These are phyloP conservation scores for Parnassius mnemosyne DNA, from an alignment of 2,888 invertebrate genomes.

Conservation along the genomic window DNA sequence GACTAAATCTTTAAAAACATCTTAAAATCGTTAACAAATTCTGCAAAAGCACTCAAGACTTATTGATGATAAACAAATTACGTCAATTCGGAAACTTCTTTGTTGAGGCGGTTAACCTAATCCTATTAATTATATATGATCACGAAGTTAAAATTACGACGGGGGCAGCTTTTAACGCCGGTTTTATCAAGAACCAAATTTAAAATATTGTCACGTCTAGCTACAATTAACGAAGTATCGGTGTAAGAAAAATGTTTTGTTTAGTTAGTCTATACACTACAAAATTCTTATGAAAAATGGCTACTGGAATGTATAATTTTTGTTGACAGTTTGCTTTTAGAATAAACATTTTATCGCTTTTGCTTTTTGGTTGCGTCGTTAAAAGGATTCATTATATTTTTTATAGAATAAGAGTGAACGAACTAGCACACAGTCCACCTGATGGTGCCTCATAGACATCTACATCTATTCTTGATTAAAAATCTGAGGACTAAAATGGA, in stretches of 20 bases:
- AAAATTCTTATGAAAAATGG: too few species aligned
- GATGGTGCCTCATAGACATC: too few species aligned
- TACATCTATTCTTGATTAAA: too few species aligned
- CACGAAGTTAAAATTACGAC: constrained; percentile 25
- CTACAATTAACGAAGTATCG: constrained; percentile 2
- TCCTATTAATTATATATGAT: constrained; percentile 26
- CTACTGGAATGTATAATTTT: too few species aligned
- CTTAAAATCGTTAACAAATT: constrained; percentile 6
- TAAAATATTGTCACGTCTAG: constrained; percentile 10
- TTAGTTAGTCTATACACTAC: background rate
- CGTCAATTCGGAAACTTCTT: constrained; percentile 18
- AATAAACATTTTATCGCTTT: too few species aligned
- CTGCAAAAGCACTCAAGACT: constrained; percentile 11
- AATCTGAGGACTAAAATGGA: too few species aligned
- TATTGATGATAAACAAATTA: constrained; percentile 28
- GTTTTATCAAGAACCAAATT: constrained; percentile 10
- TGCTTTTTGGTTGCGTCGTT: too few species aligned
- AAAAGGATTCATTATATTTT: too few species aligned
- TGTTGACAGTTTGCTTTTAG: too few species aligned
- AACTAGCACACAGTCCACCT: too few species aligned
- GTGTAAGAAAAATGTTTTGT: constrained; percentile 2
- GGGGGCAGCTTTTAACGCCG: constrained; percentile 7
- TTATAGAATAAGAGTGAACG: too few species aligned
- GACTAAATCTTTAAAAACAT: constrained; percentile 20
- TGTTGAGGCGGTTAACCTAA: constrained; percentile 19